A percentile compares a stretch with the other conserved stretches of the same genome.
Conservation (phyloP, 2,888 invertebrate species). For the Acrocyrtus sp. region DNA sequence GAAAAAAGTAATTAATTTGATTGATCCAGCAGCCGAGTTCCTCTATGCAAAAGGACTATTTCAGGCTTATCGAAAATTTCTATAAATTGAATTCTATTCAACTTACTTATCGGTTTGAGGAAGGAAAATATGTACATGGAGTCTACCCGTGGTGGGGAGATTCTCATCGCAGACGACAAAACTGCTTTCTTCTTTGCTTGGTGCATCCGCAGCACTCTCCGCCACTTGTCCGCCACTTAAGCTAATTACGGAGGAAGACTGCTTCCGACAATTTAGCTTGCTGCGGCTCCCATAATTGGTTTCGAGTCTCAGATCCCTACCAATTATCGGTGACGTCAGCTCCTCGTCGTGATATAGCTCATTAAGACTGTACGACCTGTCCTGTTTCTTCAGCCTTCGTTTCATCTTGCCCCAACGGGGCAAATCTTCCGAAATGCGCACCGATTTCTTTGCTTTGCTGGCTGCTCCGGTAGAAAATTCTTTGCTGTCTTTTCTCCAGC, state of each 20-base stretch:
- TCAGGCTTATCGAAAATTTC: too few relatives aligned
- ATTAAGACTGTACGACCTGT: conserved; percentile 8
- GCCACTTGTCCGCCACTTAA: neutral
- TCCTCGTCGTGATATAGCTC: conserved; percentile 22
- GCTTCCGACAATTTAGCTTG: too few relatives aligned
- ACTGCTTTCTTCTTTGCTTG: conserved; percentile 15
- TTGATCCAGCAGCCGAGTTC: too few relatives aligned
- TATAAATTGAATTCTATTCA: too few relatives aligned
- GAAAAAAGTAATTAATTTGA: neutral
- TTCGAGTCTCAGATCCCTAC: neutral
- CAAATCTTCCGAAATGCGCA: conserved; percentile 43
- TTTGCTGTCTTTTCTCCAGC: conserved; percentile 33
- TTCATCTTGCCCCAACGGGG: conserved; percentile 40
- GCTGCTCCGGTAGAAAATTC: neutral
- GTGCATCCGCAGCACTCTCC: neutral
- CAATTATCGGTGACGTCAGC: neutral
- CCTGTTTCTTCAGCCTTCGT: conserved; percentile 14
- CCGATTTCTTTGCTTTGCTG: conserved; percentile 42
- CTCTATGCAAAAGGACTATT: too few relatives aligned
- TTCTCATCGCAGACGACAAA: conserved; percentile 29
- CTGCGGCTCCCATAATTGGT: too few relatives aligned
- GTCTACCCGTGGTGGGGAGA: conserved; percentile 31
- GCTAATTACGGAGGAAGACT: too few relatives aligned
- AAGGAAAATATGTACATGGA: conserved; percentile 61
- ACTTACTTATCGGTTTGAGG: conserved; percentile 55